phyloP scores from a whole-genome alignment of 1,140 invertebrate genomes.

The Gonatopus flavifemur region DNA sequence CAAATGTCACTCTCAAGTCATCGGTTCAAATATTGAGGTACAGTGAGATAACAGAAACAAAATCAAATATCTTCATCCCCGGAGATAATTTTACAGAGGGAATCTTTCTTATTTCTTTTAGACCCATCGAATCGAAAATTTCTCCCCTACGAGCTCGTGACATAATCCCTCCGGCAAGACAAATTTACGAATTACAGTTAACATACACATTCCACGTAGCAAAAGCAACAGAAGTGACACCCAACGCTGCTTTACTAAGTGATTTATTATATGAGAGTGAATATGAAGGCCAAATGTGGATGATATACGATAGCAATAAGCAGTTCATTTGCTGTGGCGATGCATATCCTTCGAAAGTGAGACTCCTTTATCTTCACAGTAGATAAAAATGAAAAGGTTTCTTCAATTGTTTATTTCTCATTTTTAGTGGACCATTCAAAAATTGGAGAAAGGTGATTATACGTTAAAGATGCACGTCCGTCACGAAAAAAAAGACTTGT shows the following conservation, averaged over 20 bases:
- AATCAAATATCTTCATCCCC: neutral
- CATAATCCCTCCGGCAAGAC: conserved; percentile 78
- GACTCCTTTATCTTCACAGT: too few relatives aligned
- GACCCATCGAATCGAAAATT: conserved; percentile 80
- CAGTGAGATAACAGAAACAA: too few relatives aligned
- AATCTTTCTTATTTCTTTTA: conserved; percentile 41
- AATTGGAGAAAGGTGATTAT: conserved; percentile 96
- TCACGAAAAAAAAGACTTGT: conserved; percentile 82
- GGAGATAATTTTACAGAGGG: neutral
- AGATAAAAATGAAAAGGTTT: too few relatives aligned
- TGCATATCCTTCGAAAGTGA: conserved; percentile 83
- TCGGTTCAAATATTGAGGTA: conserved; percentile 78
- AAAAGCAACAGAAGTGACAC: conserved; percentile 81
- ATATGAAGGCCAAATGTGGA: conserved; percentile 95
- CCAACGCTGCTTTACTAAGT: conserved; percentile 78
- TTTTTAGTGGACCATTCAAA: conserved; percentile 75
- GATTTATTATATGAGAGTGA: conserved; percentile 91
- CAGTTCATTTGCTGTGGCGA: conserved; percentile 83
- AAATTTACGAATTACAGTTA: conserved; percentile 87
- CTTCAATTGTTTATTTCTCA: conserved; percentile 16
- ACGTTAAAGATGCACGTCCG: conserved; percentile 81
- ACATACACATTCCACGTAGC: conserved; percentile 83
- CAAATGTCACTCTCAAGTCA: conserved; percentile 74
- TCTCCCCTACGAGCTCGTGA: conserved; percentile 76
- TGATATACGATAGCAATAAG: conserved; percentile 93